Evolutionary conservation across 2,888 invertebrate genomes (phyloP).

Genomic region (Sphaeridia pumilis): DNA sequence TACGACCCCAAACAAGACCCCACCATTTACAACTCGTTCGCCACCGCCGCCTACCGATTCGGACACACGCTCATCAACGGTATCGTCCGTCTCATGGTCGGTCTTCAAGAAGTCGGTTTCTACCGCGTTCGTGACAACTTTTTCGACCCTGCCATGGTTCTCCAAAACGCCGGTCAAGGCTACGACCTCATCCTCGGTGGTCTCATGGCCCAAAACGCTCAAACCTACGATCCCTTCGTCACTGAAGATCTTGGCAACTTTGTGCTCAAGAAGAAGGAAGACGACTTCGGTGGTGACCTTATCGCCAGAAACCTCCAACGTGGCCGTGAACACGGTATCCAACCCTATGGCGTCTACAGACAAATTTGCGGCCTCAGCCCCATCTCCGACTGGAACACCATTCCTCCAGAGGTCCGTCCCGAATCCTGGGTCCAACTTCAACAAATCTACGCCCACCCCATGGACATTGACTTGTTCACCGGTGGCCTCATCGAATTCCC

Average conservation of each 20-base stretch:
- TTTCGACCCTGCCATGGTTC: constrained; percentile 27
- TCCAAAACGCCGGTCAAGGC: constrained; percentile 23
- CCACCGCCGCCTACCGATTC: constrained; percentile 32
- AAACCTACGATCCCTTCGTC: constrained; percentile 29
- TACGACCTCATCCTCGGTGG: constrained; percentile 31
- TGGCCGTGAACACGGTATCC: constrained; percentile 29
- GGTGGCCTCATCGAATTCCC: constrained; percentile 73
- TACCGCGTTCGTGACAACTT: constrained; percentile 33
- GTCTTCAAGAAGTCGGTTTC: constrained; percentile 19
- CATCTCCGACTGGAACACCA: constrained; percentile 19
- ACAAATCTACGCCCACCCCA: constrained; percentile 22
- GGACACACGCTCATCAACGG: constrained; percentile 35
- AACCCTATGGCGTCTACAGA: constrained; percentile 21
- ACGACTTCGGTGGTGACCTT: constrained; percentile 28
- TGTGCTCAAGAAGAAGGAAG: constrained; percentile 19
- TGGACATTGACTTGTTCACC: constrained; percentile 69
- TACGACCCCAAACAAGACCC: constrained; percentile 26
- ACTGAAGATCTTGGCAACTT: constrained; percentile 28
- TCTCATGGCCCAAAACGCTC: constrained; percentile 31
- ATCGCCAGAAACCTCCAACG: constrained; percentile 26
- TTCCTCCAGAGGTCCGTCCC: constrained; percentile 23
- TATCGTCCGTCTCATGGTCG: constrained; percentile 22
- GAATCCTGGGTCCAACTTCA: constrained; percentile 24
- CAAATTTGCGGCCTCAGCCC: constrained; percentile 17
- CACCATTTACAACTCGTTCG: constrained; percentile 28